A percentile compares a stretch with the other conserved stretches of the same genome.
These are phyloP conservation scores for Marasmarcha lunaedactyla DNA, from an alignment of 2,888 invertebrate genomes.

Conservation along the genomic window DNA sequence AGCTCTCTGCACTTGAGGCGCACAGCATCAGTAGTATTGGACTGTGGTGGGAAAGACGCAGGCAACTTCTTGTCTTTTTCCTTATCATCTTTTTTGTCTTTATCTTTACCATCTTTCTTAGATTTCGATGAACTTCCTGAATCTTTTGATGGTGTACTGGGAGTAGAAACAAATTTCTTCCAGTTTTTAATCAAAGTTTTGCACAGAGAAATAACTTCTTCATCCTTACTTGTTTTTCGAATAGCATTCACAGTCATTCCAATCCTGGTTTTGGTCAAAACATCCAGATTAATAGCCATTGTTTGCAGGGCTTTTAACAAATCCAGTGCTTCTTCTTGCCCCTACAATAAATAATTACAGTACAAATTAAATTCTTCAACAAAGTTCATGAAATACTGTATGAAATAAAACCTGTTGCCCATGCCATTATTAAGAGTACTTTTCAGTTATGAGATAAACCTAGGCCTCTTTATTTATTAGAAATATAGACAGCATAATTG, in stretches of 20 bases:
- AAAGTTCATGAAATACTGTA: too few relatives aligned
- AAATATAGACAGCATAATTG: too few relatives aligned
- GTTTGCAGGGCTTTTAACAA: conserved; percentile 89
- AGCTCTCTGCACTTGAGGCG: conserved; percentile 94
- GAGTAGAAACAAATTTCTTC: conserved; percentile 91
- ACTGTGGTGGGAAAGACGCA: conserved; percentile 75
- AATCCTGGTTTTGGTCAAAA: conserved; percentile 95
- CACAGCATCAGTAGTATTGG: conserved; percentile 85
- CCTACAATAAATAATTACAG: too few relatives aligned
- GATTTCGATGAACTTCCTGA: conserved; percentile 71
- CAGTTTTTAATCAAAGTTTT: conserved; percentile 97
- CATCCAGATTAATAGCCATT: conserved; percentile 92
- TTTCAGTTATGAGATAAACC: too few relatives aligned
- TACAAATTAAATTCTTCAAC: too few relatives aligned
- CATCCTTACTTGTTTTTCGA: conserved; percentile 93
- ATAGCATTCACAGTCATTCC: conserved; percentile 99
- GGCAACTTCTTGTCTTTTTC: conserved; percentile 72
- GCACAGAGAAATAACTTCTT: conserved; percentile 92
- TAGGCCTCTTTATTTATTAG: too few relatives aligned
- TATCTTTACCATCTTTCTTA: conserved; percentile 74
- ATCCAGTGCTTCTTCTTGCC: conserved; percentile 92
- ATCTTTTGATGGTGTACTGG: conserved; percentile 66
- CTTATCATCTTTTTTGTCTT: conserved; percentile 75
- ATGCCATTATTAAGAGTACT: too few relatives aligned
- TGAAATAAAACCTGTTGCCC: too few relatives aligned